These are phyloP conservation scores for Zaprionus taronus DNA, from an alignment of 1,140 invertebrate genomes.

Conservation along the genomic window DNA sequence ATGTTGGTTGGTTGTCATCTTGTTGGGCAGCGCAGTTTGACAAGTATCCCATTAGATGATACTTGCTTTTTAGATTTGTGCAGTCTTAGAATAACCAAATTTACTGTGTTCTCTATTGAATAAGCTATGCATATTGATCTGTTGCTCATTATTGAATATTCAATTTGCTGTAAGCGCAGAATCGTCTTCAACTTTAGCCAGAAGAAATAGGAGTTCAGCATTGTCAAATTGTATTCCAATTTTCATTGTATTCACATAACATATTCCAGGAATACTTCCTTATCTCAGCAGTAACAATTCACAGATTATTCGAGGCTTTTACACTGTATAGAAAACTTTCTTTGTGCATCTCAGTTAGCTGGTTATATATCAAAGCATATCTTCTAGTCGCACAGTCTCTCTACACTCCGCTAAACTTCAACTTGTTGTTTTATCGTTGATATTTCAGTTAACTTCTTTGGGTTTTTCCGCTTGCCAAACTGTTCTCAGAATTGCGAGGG, in stretches of 20 bases:
- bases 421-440: conserved; percentile 3
- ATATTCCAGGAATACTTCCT: neutral
- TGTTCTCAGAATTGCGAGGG: neutral
- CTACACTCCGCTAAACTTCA: neutral
- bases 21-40: neutral
- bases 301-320: too few species aligned
- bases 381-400: neutral
- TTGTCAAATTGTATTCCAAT: neutral
- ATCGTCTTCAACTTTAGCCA: neutral
- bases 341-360: neutral
- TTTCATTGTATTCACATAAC: neutral
- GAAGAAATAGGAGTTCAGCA: neutral
- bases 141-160: neutral
- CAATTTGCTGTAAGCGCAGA: neutral
- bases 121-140: neutral
- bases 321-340: neutral
- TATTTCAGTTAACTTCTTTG: neutral
- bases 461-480: conserved; percentile 2
- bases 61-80: neutral
- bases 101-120: neutral
- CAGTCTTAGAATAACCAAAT: neutral
- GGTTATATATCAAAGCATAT: neutral
- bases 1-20: neutral
- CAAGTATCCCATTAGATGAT: neutral
- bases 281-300: too few species aligned